Conservation (phyloP, 2,888 invertebrate genomes). For the Erebia ligea region DNA sequence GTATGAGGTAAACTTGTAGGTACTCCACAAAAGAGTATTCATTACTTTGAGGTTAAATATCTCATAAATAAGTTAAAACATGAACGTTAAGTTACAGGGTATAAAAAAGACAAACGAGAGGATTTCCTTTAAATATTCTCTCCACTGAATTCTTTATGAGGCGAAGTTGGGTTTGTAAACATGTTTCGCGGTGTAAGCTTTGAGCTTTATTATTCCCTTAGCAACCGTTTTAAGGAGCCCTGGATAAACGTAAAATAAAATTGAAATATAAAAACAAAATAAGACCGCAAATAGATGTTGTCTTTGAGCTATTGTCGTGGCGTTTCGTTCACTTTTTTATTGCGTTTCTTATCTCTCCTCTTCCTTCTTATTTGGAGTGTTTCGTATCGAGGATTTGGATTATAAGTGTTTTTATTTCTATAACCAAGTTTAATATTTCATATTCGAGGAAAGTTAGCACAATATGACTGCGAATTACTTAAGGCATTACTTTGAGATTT, state of each 20-base stretch:
- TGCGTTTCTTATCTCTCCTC: conserved; percentile 6
- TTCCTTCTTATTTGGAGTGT: neutral
- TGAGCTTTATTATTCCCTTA: conserved; percentile 45
- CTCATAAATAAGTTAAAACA: conserved; percentile 17
- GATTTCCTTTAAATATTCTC: conserved; percentile 36
- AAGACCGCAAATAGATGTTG: conserved; percentile 13
- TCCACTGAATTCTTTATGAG: conserved; percentile 42
- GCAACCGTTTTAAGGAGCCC: conserved; percentile 44
- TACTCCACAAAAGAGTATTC: neutral
- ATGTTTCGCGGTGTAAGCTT: conserved; percentile 36
- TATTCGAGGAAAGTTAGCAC: too few species aligned
- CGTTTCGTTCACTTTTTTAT: conserved; percentile 13
- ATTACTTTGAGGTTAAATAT: conserved; percentile 4
- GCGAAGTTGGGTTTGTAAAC: conserved; percentile 33
- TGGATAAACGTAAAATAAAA: conserved; percentile 47
- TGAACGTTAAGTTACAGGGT: conserved; percentile 9
- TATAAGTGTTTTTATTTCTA: too few species aligned
- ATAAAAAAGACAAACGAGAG: conserved; percentile 33
- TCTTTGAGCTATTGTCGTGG: conserved; percentile 21
- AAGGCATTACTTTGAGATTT: too few species aligned
- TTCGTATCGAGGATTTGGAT: neutral
- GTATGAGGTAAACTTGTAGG: too few species aligned
- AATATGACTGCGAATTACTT: too few species aligned
- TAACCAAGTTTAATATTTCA: too few species aligned
- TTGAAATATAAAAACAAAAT: conserved; percentile 46